phyloP scores from a whole-genome alignment of 2,797 vertebrate species.

The Enteromius anoplus region DNA sequence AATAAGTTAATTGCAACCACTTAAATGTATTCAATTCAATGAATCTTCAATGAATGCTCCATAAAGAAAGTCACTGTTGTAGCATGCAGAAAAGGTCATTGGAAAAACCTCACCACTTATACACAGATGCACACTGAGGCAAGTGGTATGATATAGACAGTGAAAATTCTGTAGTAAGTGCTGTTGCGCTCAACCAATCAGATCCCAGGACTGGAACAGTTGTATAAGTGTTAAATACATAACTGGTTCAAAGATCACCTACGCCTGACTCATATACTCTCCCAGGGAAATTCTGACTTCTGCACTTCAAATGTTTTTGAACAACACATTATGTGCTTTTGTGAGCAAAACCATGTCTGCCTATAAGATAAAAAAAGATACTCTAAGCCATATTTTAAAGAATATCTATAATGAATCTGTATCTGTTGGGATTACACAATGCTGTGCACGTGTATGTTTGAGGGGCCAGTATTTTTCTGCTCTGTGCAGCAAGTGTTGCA shows the following conservation, averaged over 20 bases:
- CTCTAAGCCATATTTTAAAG: conserved; percentile 31
- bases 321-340: background rate
- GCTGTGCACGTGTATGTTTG: conserved; percentile 2
- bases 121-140: background rate
- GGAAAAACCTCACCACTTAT: background rate
- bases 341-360: conserved; percentile 8
- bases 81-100: background rate
- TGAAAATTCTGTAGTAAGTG: background rate
- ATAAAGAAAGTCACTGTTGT: background rate
- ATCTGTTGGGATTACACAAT: conserved; percentile 22
- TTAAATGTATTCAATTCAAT: no score
- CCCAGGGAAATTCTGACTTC: conserved; percentile 2
- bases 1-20: no score
- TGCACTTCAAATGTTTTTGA: conserved; percentile 4
- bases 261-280: background rate
- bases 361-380: background rate
- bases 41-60: background rate
- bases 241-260: background rate
- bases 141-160: background rate
- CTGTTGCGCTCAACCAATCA: background rate
- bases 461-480: conserved; percentile 25
- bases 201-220: background rate
- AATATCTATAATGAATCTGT: conserved; percentile 45
- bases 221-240: conserved; percentile 1
- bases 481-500: conserved; percentile 6